Evolutionary conservation across 2,797 vertebrate species (phyloP).

Genomic region (Kryptopterus vitreolus): DNA sequence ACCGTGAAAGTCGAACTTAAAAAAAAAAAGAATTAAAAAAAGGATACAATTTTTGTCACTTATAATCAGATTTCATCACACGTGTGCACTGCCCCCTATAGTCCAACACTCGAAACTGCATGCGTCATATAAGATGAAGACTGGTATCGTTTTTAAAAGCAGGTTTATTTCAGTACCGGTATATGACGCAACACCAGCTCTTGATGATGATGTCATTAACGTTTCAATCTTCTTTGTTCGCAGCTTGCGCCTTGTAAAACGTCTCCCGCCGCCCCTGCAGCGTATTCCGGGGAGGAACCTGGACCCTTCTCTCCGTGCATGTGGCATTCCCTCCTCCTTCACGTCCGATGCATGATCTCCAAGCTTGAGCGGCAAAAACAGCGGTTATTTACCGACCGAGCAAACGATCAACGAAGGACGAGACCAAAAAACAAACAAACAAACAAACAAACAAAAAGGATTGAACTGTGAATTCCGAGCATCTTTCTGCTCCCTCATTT

Average conservation of each 20-base stretch:
- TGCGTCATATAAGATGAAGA: too few species aligned
- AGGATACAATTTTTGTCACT: too few species aligned
- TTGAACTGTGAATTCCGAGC: not conserved
- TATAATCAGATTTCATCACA: too few species aligned
- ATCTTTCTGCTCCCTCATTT: conserved; percentile 9
- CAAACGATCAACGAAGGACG: conserved; percentile 6
- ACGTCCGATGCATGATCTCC: conserved; percentile 62
- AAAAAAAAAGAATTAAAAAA: too few species aligned
- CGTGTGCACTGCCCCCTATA: too few species aligned
- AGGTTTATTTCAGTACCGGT: too few species aligned
- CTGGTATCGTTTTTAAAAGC: too few species aligned
- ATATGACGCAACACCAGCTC: too few species aligned
- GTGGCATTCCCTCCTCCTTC: conserved; percentile 53
- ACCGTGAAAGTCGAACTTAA: too few species aligned
- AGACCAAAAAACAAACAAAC: not conserved
- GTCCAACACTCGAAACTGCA: too few species aligned
- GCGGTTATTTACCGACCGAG: conserved; percentile 28
- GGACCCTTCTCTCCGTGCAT: conserved; percentile 56
- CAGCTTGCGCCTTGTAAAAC: conserved; percentile 68
- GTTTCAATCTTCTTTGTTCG: conserved; percentile 16
- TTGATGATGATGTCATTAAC: not conserved
- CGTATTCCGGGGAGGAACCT: conserved; percentile 47
- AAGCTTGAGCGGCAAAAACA: conserved; percentile 46
- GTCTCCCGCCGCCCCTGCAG: conserved; percentile 44
- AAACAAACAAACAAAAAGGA: not conserved